Evolutionary conservation across 2,113 vertebrate genomes (phyloP).

Genomic region (Struthidea cinerea): DNA sequence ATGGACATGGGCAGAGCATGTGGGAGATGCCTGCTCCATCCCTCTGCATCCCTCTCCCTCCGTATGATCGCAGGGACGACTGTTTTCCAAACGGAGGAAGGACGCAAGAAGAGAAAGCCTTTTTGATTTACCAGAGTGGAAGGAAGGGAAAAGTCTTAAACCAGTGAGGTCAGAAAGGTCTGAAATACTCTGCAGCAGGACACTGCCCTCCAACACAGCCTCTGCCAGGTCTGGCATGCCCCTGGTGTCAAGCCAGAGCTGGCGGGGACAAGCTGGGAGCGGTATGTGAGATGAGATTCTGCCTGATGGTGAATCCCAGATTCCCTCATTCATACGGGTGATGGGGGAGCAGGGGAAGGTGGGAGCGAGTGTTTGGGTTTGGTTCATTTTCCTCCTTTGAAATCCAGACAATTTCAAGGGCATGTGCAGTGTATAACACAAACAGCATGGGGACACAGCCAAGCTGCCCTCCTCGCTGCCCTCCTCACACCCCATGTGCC

Average conservation of each 20-base stretch:
- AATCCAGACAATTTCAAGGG: neutral
- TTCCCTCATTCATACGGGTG: fast-evolving
- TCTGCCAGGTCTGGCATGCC: fast-evolving
- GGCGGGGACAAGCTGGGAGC: neutral
- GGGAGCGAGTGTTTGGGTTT: neutral
- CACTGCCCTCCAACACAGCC: neutral
- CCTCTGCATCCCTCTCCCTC: neutral
- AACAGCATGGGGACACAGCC: neutral
- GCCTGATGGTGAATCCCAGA: neutral
- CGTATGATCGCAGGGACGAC: fast-evolving
- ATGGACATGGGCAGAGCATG: neutral
- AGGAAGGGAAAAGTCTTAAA: neutral
- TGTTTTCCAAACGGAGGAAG: neutral
- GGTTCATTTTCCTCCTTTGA: neutral
- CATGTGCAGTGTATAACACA: fast-evolving
- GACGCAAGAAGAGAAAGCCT: neutral
- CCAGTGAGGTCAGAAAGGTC: neutral
- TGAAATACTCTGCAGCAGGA: neutral
- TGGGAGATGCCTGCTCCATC: neutral
- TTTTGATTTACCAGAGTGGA: neutral
- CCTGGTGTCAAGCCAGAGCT: fast-evolving
- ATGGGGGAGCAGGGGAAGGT: fast-evolving
- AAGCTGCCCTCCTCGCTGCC: neutral
- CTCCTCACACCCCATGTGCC: neutral
- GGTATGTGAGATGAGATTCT: neutral